phyloP scores from a whole-genome alignment of 2,888 invertebrate species.

The Zootermopsis nevadensis region DNA sequence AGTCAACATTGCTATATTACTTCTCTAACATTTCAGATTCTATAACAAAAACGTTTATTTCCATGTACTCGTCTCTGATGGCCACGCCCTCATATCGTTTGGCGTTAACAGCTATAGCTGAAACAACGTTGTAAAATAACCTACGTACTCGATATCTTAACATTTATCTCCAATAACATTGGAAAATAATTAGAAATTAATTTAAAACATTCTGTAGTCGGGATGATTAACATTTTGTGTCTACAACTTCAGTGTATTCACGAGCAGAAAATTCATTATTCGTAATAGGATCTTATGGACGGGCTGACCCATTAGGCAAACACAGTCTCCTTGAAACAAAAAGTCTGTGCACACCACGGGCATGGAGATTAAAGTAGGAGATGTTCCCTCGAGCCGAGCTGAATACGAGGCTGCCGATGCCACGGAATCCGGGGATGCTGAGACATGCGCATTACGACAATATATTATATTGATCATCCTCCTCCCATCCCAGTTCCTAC shows the following conservation, averaged over 20 bases:
- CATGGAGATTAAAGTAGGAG: neutral
- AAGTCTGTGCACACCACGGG: neutral
- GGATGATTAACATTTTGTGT: no score
- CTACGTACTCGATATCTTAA: no score
- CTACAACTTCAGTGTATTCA: neutral
- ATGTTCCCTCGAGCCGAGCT: neutral
- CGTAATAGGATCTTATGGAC: neutral
- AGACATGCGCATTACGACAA: constrained; percentile 33
- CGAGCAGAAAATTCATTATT: neutral
- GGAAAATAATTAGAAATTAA: no score
- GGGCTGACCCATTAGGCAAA: neutral
- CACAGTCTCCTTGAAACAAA: neutral
- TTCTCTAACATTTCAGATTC: no score
- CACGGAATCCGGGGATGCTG: constrained; percentile 22
- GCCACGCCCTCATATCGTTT: no score
- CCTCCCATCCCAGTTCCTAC: constrained; percentile 22
- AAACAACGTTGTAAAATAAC: no score
- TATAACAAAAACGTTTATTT: no score
- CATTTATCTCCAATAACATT: no score
- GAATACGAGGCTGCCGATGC: constrained; percentile 15
- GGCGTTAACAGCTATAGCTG: no score
- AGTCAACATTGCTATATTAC: no score
- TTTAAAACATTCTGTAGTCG: no score
- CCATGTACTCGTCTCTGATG: no score
- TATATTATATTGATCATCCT: constrained; percentile 46